phyloP scores from a whole-genome alignment of 1,140 invertebrate species.

The Drosophila teissieri region DNA sequence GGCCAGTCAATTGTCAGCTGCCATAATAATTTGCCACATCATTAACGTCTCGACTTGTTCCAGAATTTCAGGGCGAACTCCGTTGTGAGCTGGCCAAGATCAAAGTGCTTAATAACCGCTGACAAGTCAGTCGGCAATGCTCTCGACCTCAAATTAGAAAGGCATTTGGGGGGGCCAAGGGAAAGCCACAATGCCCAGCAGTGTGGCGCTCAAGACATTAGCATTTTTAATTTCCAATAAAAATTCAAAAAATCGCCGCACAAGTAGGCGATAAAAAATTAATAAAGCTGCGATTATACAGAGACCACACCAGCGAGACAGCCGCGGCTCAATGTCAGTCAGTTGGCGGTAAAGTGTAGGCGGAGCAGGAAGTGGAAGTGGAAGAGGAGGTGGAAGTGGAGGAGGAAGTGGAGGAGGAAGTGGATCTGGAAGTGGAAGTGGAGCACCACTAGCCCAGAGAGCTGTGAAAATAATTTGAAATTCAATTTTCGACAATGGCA shows the following conservation, averaged over 20 bases:
- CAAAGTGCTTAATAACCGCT: constrained; percentile 59
- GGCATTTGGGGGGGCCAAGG: constrained; percentile 17
- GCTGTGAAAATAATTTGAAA: constrained; percentile 84
- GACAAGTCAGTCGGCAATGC: constrained; percentile 31
- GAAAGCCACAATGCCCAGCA: constrained; percentile 28
- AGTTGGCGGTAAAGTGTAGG: constrained; percentile 4
- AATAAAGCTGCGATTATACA: constrained; percentile 83
- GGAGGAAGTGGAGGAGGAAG: constrained; percentile 11
- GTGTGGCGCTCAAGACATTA: constrained; percentile 62
- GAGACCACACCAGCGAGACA: constrained; percentile 49
- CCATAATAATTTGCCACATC: constrained; percentile 83
- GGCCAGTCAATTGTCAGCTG: constrained; percentile 63
- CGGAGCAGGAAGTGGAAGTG: background rate
- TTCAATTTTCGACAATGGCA: constrained; percentile 83
- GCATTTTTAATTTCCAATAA: constrained; percentile 83
- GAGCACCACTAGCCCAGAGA: constrained; percentile 56
- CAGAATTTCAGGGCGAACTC: constrained; percentile 19
- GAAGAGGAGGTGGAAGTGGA: constrained; percentile 13
- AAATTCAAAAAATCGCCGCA: constrained; percentile 80
- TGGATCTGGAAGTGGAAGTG: constrained; percentile 11
- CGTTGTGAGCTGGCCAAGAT: constrained; percentile 41
- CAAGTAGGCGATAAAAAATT: constrained; percentile 83
- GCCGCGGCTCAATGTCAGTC: constrained; percentile 70
- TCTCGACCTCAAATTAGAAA: constrained; percentile 7
- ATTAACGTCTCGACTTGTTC: constrained; percentile 71